Conservation (phyloP, 2,888 invertebrate species). For the Oscheius myriophilus region DNA sequence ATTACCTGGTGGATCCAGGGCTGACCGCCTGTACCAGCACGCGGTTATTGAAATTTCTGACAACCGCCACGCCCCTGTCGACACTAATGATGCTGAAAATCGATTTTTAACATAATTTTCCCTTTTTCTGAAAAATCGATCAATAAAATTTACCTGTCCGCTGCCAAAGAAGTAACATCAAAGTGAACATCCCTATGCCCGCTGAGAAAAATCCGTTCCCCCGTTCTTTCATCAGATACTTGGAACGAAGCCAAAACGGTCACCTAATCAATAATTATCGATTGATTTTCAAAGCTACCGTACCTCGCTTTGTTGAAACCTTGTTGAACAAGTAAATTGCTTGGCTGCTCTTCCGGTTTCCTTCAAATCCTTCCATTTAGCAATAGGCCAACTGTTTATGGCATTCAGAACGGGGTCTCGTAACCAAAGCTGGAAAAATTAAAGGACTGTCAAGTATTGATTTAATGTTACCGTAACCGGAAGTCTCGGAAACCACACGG, state of each 20-base stretch:
- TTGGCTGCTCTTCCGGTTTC: conserved; percentile 55
- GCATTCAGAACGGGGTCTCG: conserved; percentile 41
- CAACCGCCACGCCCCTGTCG: conserved; percentile 37
- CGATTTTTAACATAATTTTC: too few relatives aligned
- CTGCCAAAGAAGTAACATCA: conserved; percentile 59
- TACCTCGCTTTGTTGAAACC: conserved; percentile 64
- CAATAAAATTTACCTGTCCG: conserved; percentile 18
- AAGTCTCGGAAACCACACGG: conserved; percentile 67
- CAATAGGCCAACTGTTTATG: conserved; percentile 58
- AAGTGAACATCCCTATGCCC: conserved; percentile 59
- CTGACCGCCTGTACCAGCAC: conserved; percentile 49
- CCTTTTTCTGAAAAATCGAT: too few relatives aligned
- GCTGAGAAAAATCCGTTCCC: conserved; percentile 58
- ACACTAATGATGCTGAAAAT: conserved; percentile 15
- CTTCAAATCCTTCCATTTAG: conserved; percentile 57
- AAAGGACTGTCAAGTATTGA: background rate
- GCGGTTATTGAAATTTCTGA: conserved; percentile 42
- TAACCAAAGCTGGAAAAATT: conserved; percentile 45
- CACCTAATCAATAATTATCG: conserved; percentile 34
- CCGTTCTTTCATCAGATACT: conserved; percentile 60
- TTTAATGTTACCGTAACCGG: conserved; percentile 50
- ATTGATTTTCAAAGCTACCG: background rate
- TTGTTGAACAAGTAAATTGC: conserved; percentile 59
- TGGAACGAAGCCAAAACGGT: conserved; percentile 61
- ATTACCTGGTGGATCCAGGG: conserved; percentile 44